phyloP scores from a whole-genome alignment of 2,797 vertebrate genomes.

The Phaenicophaeus curvirostris region DNA sequence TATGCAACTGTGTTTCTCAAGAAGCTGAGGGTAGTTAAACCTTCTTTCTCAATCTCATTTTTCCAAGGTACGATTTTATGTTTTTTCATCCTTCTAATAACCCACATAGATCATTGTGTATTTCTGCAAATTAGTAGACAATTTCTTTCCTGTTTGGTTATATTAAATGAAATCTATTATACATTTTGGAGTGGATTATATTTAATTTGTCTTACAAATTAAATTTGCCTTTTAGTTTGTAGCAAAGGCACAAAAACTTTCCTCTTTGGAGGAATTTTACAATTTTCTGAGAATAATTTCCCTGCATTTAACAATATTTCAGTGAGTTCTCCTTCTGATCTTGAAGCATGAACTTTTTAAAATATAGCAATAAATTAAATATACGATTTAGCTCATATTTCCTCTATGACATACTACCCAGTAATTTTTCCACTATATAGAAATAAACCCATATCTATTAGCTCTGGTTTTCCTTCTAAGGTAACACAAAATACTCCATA shows the following conservation, averaged over 20 bases:
- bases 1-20: background rate
- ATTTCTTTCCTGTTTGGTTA: background rate
- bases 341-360: background rate
- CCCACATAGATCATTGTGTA: background rate
- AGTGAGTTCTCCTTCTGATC: background rate
- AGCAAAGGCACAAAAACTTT: background rate
- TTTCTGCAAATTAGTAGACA: background rate
- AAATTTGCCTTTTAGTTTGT: background rate
- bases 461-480: background rate
- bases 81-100: background rate
- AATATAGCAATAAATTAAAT: background rate
- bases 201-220: background rate
- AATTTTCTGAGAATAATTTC: background rate
- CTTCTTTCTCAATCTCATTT: background rate
- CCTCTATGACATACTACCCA: background rate
- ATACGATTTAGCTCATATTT: background rate
- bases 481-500: background rate
- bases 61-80: background rate
- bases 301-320: background rate
- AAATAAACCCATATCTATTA: background rate
- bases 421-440: background rate
- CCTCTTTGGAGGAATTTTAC: background rate
- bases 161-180: background rate
- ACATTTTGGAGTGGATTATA: background rate
- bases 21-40: background rate